Evolutionary conservation across 1,140 invertebrate genomes (phyloP), one percentile per base, ranked within the genome.

Genomic region (Drosophila auraria): DNA sequence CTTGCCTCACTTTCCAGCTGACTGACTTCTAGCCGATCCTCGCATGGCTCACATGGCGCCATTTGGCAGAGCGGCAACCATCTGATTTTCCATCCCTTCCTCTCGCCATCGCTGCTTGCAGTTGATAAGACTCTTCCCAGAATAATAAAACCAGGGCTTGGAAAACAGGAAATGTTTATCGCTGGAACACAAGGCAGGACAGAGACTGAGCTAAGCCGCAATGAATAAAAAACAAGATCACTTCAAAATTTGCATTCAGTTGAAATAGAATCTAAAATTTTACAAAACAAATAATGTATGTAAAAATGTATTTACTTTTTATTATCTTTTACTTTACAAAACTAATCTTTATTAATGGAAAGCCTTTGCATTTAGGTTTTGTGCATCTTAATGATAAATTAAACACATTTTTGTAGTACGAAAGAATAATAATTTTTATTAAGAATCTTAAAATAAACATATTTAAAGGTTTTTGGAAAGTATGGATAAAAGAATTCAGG

Each of bases 1-100:
- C 27, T 57, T 63, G 36, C 36, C 65, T 80, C 64, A 80, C 65
- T 83, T 87, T 87, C 83, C 83, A 77, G 66, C 56, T 82, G 76
- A 83, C 70, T 87, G 76, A 69, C 64, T 64, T 78, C 61, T 27
- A 59, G 30, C 15, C 49, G 56, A 80, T 65, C 66, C 56, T 72
- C 68, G 27, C 68, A 58, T 64, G 30, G 51, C 56, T 71, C 66
- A 47, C 58, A 50, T 63, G 82, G 49, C 49, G 56, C 54, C 66
- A 58, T 51, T 45, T 47, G 56, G 56, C 66, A 30, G 25, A 45
- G 25, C 17, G 50, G 27, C 49, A 45, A 17, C 23, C 30, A 3
- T 15, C 38, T 69, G 15, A 14, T 40, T 12, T 25, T 38, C 20
- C 54, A 57, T 40, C 38, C 38, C 66, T 27, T 25, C 15, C 44